Conservation (phyloP, 2,113 vertebrate species). For the Pseudonaja textilis region DNA sequence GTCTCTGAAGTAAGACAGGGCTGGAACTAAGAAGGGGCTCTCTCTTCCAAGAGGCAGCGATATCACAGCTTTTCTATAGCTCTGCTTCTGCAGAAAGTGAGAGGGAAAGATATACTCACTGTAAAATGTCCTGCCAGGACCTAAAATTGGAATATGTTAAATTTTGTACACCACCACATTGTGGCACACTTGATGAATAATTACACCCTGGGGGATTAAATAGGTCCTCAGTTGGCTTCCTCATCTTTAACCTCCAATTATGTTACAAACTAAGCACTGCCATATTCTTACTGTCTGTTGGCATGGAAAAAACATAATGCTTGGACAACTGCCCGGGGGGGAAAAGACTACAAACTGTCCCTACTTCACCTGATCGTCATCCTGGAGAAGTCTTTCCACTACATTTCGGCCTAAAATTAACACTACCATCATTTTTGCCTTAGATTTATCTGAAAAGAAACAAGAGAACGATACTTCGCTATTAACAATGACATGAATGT, state of each 20-base stretch:
- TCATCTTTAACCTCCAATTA: neutral
- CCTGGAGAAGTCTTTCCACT: neutral
- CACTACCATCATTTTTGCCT: neutral
- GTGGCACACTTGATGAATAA: neutral
- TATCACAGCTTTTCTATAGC: neutral
- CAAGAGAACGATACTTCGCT: neutral
- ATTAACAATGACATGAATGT: neutral
- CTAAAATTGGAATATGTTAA: neutral
- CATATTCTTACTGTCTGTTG: neutral
- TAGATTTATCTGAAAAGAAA: conserved; percentile 20
- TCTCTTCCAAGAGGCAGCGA: neutral
- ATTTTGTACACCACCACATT: neutral
- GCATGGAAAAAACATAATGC: neutral
- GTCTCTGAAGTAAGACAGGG: neutral
- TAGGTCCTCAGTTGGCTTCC: neutral
- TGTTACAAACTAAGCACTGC: neutral
- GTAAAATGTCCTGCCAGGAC: neutral
- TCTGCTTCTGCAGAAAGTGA: neutral
- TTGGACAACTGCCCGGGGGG: neutral
- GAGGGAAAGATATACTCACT: neutral
- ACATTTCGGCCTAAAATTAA: neutral
- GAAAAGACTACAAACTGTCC: neutral
- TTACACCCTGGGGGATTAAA: neutral
- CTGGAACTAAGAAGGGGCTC: neutral
- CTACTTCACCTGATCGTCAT: neutral